phyloP scores from a whole-genome alignment of 2,888 invertebrate species.

The Clivina fossor region DNA sequence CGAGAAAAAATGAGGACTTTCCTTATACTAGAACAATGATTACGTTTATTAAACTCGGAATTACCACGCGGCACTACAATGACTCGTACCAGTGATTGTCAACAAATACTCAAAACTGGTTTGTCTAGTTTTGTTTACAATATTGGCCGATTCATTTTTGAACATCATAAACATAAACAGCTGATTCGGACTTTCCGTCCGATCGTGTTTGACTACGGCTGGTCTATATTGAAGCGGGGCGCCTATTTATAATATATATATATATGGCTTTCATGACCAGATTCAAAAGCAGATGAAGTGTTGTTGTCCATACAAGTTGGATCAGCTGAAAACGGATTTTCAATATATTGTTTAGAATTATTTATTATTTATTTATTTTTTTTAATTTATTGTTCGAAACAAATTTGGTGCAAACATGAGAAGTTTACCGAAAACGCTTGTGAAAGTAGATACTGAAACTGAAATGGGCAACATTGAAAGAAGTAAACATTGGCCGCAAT shows the following conservation, averaged over 20 bases:
- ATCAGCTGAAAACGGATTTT: conserved; percentile 6
- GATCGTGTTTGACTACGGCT: conserved; percentile 37
- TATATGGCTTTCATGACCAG: conserved; percentile 29
- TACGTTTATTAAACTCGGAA: conserved; percentile 26
- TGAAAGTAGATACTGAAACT: conserved; percentile 26
- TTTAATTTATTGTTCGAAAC: no score
- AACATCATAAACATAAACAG: no score
- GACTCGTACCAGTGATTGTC: conserved; percentile 11
- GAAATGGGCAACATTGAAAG: conserved; percentile 18
- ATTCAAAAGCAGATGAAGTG: conserved; percentile 24
- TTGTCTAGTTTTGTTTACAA: conserved; percentile 20
- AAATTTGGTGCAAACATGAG: conserved; percentile 15
- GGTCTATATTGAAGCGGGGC: conserved; percentile 41
- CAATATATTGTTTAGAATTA: conserved; percentile 1
- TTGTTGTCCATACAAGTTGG: conserved; percentile 6
- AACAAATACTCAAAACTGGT: conserved; percentile 17
- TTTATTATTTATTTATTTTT: conserved; percentile 21
- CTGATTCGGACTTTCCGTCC: conserved; percentile 6
- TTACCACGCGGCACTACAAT: conserved; percentile 24
- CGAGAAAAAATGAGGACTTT: conserved; percentile 17
- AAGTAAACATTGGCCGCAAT: conserved; percentile 35
- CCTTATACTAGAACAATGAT: conserved; percentile 4
- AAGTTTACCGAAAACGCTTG: conserved; percentile 23
- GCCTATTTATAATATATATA: no score
- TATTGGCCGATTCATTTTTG: no score